Percentiles rank a stretch among this genome's conserved stretches.
Evolutionary conservation across 2,113 vertebrate species (phyloP).

Genomic region (Leucosticte australis): DNA sequence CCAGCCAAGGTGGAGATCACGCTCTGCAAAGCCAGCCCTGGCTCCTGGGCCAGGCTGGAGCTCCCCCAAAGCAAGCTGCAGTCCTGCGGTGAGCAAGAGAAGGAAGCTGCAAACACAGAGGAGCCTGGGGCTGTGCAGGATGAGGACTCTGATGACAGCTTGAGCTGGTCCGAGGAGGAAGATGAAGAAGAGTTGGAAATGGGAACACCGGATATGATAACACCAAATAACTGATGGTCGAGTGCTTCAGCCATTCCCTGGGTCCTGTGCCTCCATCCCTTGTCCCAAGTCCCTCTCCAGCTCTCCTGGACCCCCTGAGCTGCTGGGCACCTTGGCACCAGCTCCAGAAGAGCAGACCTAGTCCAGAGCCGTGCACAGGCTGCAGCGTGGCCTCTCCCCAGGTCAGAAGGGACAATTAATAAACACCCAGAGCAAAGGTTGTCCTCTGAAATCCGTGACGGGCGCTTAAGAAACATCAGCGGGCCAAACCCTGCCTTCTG

Average conservation of each 20-base stretch:
- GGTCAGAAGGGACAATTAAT: not conserved
- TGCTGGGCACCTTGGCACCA: not conserved
- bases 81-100: not conserved
- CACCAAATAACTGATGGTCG: not conserved
- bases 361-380: fast-evolving
- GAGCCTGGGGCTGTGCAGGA: not conserved
- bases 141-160: constrained; percentile 72
- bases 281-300: too few relatives aligned
- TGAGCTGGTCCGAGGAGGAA: constrained; percentile 79
- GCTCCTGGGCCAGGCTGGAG: constrained; percentile 90
- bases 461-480: fast-evolving
- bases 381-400: fast-evolving
- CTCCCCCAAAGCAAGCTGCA: constrained; percentile 69
- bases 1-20: constrained; percentile 91
- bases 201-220: not conserved
- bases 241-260: not conserved
- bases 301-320: not conserved
- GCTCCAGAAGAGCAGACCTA: not conserved
- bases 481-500: not conserved
- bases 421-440: constrained; percentile 32
- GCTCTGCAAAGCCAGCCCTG: constrained; percentile 82
- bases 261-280: too few relatives aligned
- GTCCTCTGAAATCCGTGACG: not conserved
- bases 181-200: constrained; percentile 53
- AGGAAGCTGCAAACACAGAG: not conserved